Base-by-base conservation (phyloP, 2,113 vertebrate genomes). In the Gobiocypris rarus region DNA sequence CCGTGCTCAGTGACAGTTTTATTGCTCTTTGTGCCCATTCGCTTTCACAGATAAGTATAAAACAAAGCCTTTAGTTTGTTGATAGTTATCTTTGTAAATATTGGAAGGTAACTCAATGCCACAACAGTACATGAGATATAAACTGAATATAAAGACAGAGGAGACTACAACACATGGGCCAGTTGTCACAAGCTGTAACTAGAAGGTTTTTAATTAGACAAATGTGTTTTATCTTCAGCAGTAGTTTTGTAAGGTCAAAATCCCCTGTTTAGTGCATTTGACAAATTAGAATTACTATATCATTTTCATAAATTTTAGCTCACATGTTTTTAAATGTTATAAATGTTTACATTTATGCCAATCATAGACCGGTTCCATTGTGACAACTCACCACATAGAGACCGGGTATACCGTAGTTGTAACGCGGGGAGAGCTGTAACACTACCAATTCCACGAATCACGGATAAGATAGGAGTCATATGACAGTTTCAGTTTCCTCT, bases 11-110 rank as follows among this genome's bases (percentile, higher is more conserved):
- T 81, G 48, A 70, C 48, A 54, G 79, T 70, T 81, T 70, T 70
- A 82, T 82, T 82, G 45, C 79, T 54, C 48, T n/a, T 82, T 34
- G 48, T 26, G 48, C 45, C 65, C 19, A 82, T 82, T 70, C 19
- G 22, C 3, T 15, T 82, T 69, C 63, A 54, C 28, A 69, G 63
- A 81, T 81, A 81, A 56, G 61, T 34, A 81, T 19, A 22, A 69
- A 67, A 52, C 59, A 67, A 69, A 81, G 28, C 63, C 24, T 80
- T 80, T 50, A 43, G 11, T 67, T 80, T 54, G 19, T 24, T 69
- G 79, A 52, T 70, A 17, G 24, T 82, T 54, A 70, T 82, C 48
- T 50, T 31, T 56, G 10, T 38, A 56, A 69, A 81, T 56, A 70
- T 70, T 81, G 48, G 19, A 70, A 22, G 48, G 70, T 56, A 38